Evolutionary conservation across 2,888 invertebrate species (phyloP), one percentile per base, ranked within the genome.

Genomic region (Netelia inedita): DNA sequence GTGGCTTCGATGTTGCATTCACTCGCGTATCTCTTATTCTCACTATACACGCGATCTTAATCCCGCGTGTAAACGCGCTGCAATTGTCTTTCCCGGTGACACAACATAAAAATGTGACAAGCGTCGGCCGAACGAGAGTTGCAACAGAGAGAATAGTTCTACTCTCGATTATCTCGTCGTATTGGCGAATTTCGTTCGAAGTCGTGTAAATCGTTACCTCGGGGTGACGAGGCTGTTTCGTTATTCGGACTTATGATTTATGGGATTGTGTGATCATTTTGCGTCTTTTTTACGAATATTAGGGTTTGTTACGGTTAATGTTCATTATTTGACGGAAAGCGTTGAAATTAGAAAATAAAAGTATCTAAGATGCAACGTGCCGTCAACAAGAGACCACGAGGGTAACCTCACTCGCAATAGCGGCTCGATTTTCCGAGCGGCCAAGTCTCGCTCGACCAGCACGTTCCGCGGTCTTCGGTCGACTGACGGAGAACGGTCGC

Each of bases 401-500:
- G 69, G 11, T 14, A 46, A 19, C 63, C 68, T 41, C 50, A 21
- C 14, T 21, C 72, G 81, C 19, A 63, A 23, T 23, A 14, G 21
- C 41, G 61, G 75, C 74, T 78, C 80, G 68, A 35, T 82, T 80
- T 80, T 82, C 43, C 68, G 85, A 76, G 74, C 87, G 86, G 83
- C 63, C 41, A 19, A 46, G 72, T 61, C 21, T 74, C 80, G 63
- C 82, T 85, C 91, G 90, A 92, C 91, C 91, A 88, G 88, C 90
- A 89, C 90, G 91, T 88, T 88, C 89, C 90, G 89, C 91, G 92
- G 92, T 91, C 91, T 89, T 85, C 89, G 89, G 91, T 90, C 91
- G 92, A 93, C 93, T 93, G 92, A 92, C 90, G 89, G 91, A 90
- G 90, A 73, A 75, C 66, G 91, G 90, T 89, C 90, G 90, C 89